Conservation (phyloP, 2,797 vertebrate species). For the Poeciliopsis presidionis region DNA sequence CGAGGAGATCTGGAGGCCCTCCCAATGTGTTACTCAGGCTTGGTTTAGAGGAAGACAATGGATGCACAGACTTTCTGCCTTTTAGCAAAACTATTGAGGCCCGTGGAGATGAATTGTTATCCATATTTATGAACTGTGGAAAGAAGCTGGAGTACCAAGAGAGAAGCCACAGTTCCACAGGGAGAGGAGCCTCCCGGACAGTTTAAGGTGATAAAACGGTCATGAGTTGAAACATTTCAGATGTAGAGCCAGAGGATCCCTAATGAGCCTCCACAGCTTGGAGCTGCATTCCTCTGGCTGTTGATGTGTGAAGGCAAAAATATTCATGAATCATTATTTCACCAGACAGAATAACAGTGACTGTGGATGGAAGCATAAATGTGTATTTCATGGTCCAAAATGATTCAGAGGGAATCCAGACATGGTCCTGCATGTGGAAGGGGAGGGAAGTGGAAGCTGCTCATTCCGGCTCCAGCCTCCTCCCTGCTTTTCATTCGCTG, state of each 20-base stretch:
- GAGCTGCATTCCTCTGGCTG: neutral
- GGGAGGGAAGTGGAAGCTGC: neutral
- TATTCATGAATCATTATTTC: neutral
- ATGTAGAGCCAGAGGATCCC: neutral
- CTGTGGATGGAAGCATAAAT: neutral
- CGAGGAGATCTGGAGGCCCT: neutral
- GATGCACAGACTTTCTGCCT: neutral
- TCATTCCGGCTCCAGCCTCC: neutral
- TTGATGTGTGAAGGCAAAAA: neutral
- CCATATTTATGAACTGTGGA: neutral
- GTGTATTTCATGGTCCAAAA: neutral
- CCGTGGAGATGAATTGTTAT: neutral
- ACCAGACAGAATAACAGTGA: neutral
- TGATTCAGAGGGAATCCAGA: neutral
- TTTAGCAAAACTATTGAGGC: neutral
- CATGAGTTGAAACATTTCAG: neutral
- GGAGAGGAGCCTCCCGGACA: neutral
- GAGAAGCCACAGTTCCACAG: neutral
- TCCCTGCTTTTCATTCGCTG: slow-evolving; percentile 7
- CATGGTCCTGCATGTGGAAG: neutral
- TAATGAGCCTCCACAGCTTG: neutral
- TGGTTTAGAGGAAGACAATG: neutral
- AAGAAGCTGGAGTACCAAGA: slow-evolving; percentile 2
- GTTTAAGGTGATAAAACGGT: neutral
- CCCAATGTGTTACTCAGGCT: too few species aligned